A percentile compares a stretch with the other conserved stretches of the same genome.
Conservation (phyloP, 2,888 invertebrate species). For the Amorpha juglandis region DNA sequence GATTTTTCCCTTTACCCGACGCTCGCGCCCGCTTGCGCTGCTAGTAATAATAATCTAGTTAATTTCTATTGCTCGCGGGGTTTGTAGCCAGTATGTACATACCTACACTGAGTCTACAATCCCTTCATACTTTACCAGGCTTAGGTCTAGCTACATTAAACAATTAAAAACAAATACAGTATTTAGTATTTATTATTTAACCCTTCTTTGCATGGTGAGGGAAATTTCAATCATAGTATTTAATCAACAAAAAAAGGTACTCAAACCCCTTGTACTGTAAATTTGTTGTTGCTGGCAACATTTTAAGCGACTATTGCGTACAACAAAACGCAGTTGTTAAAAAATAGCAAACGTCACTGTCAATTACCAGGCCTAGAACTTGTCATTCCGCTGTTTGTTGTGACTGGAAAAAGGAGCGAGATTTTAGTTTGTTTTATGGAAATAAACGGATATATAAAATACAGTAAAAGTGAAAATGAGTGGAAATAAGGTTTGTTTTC, state of each 20-base stretch:
- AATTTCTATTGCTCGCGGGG: too few relatives aligned
- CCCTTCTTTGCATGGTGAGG: too few relatives aligned
- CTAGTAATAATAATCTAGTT: too few relatives aligned
- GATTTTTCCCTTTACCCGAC: too few relatives aligned
- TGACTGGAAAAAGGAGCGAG: constrained; percentile 43
- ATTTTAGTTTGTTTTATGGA: constrained; percentile 39
- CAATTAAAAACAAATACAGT: too few relatives aligned
- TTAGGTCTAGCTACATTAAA: too few relatives aligned
- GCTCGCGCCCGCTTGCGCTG: too few relatives aligned
- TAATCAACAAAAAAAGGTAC: constrained; percentile 43
- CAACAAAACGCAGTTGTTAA: constrained; percentile 47
- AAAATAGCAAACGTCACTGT: constrained; percentile 47
- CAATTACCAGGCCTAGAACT: constrained; percentile 44
- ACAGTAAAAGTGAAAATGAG: constrained; percentile 43
- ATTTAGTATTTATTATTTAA: too few relatives aligned
- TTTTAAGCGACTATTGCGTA: constrained; percentile 43
- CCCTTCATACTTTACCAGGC: too few relatives aligned
- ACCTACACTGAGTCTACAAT: too few relatives aligned
- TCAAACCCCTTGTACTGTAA: constrained; percentile 39
- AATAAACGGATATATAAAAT: constrained; percentile 37
- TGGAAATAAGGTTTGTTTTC: constrained; percentile 44
- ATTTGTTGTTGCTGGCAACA: constrained; percentile 50
- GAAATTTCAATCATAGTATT: constrained; percentile 44
- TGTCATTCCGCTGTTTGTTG: constrained; percentile 45
- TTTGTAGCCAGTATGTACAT: too few relatives aligned